Conservation (phyloP, 2,888 invertebrate genomes). For the Trichacis sp. region DNA sequence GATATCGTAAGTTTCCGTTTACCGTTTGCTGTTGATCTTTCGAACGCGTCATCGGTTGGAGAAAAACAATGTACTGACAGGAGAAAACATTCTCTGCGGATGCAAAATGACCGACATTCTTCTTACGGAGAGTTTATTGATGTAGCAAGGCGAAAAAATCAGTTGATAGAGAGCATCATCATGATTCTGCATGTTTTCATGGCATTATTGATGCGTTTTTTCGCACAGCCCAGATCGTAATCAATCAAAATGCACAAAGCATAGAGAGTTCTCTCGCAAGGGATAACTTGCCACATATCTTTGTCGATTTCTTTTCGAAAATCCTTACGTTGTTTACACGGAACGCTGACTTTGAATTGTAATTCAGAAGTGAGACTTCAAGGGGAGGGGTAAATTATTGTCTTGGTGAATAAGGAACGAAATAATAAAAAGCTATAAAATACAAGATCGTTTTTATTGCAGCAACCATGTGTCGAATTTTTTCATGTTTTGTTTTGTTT, state of each 20-base stretch:
- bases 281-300: constrained; percentile 4
- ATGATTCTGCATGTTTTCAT: constrained; percentile 8
- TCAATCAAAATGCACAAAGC: constrained; percentile 16
- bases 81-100: not conserved
- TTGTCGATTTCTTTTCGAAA: not conserved
- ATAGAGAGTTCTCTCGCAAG: not conserved
- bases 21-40: not conserved
- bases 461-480: no score
- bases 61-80: no score
- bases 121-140: not conserved
- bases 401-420: constrained; percentile 19
- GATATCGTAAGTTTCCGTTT: not conserved
- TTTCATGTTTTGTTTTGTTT: no score
- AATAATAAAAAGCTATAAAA: constrained; percentile 25
- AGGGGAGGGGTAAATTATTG: constrained; percentile 17
- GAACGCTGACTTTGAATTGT: constrained; percentile 18
- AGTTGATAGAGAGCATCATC: constrained; percentile 11
- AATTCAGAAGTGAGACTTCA: constrained; percentile 10
- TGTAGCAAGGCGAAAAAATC: not conserved
- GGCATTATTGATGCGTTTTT: constrained; percentile 21
- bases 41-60: not conserved
- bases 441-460: not conserved
- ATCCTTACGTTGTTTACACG: not conserved
- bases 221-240: constrained; percentile 20
- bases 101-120: not conserved